Base-by-base conservation (phyloP, 30 jellyfish, hydroid and myxozoan genomes). In the Aurelia sp. region DNA sequence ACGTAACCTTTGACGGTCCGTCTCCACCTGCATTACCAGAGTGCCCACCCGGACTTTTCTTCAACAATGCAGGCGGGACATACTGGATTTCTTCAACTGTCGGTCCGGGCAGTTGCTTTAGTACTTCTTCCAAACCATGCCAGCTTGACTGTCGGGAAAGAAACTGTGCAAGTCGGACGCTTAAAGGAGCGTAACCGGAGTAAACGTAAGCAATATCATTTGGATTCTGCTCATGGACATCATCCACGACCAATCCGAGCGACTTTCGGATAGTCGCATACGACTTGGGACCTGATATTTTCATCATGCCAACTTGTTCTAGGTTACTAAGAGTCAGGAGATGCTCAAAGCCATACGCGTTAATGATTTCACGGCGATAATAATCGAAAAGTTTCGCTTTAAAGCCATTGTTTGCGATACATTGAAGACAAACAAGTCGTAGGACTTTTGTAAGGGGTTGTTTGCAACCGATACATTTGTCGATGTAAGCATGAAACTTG, bases 171-270 rank as follows among this genome's bases (percentile, higher is more conserved):
- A 95, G 93, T 40, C 99, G 90, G 69, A 95, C 91, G 52, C 97
- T 75, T 63, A 95, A 82, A 24, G 99, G 99, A 6, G 99, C 99
- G 73, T 89, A 95, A 22, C 99, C 99, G 17, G 99, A 95, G 74
- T 95, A 97, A 16, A 91, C 97, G 61, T 89, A 95, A 8, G 99
- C 99, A 60, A 95, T 95, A 40, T 95, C 99, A 48, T 84, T 95
- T 33, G 99, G 99, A 40, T 70, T 67, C 92, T 90, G 97, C 74
- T 95, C 99, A 21, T 90, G 97, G 5, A 95, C 99, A 53, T 90
- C 99, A 22, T 89, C 97, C 51, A 95, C 97, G 75, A 95, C 97
- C 47, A 95, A 67, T 51, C 88, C 89, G 57, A 95, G 89, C 68
- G 97, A 76, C 82, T 89, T 95, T 62, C 88, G 76, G 61, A 95